Evolutionary conservation across 2,888 invertebrate genomes (phyloP).

Genomic region (Ditula angustiorana): DNA sequence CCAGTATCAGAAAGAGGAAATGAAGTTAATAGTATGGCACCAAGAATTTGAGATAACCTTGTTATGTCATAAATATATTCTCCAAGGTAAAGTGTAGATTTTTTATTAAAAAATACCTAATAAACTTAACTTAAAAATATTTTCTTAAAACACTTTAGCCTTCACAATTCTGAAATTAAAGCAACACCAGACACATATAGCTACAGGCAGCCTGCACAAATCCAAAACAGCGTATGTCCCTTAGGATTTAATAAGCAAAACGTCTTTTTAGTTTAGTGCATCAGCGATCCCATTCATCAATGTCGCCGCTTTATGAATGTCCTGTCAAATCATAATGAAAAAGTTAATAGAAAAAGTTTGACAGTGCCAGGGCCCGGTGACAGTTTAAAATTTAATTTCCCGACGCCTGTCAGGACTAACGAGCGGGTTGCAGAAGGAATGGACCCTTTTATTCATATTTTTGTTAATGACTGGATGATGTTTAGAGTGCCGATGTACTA

Average conservation of each 20-base stretch:
- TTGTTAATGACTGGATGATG: not conserved
- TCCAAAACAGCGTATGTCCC: not conserved
- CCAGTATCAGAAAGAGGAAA: too few relatives aligned
- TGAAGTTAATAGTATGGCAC: too few relatives aligned
- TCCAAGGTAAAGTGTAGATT: not conserved
- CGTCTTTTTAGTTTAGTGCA: slow-evolving; percentile 32
- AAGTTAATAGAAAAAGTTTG: slow-evolving; percentile 84
- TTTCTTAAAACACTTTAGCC: not conserved
- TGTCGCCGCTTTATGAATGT: slow-evolving; percentile 76
- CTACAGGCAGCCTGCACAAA: not conserved
- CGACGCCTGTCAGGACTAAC: slow-evolving; percentile 52
- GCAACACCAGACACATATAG: not conserved
- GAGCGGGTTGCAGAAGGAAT: slow-evolving; percentile 38
- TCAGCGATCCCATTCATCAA: slow-evolving; percentile 69
- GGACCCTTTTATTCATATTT: slow-evolving; percentile 18
- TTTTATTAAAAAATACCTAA: too few relatives aligned
- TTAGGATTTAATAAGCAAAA: not conserved
- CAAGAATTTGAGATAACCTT: too few relatives aligned
- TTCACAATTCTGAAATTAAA: not conserved
- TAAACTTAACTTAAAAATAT: not conserved
- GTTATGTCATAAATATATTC: too few relatives aligned
- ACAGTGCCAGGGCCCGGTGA: slow-evolving; percentile 70
- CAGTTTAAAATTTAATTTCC: slow-evolving; percentile 79
- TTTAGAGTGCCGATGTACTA: not conserved
- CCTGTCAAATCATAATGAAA: slow-evolving; percentile 79